Evolutionary conservation across 2,113 vertebrate genomes (phyloP), one percentile per base, ranked within the genome.

Genomic region (Pycnonotus jocosus): DNA sequence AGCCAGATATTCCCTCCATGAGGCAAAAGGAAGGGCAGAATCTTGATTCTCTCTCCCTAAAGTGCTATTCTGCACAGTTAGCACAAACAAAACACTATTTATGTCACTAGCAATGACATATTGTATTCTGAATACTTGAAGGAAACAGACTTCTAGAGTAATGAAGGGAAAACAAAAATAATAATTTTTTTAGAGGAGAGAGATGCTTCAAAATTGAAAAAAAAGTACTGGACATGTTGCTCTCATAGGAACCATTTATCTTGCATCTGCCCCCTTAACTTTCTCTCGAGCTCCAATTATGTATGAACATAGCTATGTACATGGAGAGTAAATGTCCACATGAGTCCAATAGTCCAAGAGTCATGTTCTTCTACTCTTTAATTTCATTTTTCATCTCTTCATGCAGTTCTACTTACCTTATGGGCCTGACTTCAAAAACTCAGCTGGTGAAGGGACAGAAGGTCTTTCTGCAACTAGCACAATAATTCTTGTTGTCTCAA

Each of bases 1-100:
- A 51, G 44, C 81, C 27, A 90, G 47, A 61, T 87, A 73, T 66
- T 93, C 74, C 33, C 19, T 62, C 17, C 53, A 58, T 19, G 31
- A 81, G 20, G 20, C 21, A 80, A 88, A 91, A 94, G 22, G 11
- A 73, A 82, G 30, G 24, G 33, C 22, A 78, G 28, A 94, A 73
- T 62, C 10, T 50, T 60, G 18, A 16, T 71, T 82, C 12, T 28
- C 7, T 76, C 66, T 77, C 74, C 54, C 81, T 51, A 15, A 91
- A 83, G 30, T 58, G 69, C 44, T 78, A 51, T 64, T 94, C 56
- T 90, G 68, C 64, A 68, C 0, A 2, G 48, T 56, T 60, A 78
- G n/a, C 24, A 86, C 79, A 81, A 96, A 82, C 42, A 78, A 96
- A 95, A 48, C 37, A 66, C 25, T 68, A 35, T 64, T 93, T 95